Conservation (phyloP, 2,113 vertebrate species). For the Drymodes brunneopygia region DNA sequence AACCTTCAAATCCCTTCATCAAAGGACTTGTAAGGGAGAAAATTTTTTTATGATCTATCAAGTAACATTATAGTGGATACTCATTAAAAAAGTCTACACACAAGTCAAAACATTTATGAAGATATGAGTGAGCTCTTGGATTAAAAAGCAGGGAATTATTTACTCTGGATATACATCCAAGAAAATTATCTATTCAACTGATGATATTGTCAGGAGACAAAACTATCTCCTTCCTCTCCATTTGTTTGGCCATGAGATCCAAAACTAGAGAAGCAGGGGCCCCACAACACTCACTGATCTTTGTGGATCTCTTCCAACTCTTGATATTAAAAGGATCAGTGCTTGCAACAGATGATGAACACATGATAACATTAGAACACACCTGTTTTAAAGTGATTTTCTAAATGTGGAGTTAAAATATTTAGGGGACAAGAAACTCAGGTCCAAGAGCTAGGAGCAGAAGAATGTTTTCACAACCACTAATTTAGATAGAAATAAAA, state of each 20-base stretch:
- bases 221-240: background rate
- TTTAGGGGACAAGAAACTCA: background rate
- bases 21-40: background rate
- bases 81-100: background rate
- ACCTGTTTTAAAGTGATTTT: background rate
- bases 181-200: background rate
- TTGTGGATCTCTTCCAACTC: background rate
- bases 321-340: background rate
- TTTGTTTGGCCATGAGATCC: background rate
- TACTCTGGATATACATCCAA: background rate
- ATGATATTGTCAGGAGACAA: background rate
- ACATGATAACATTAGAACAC: background rate
- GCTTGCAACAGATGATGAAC: background rate
- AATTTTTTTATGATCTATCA: background rate
- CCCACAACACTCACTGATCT: background rate
- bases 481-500: background rate
- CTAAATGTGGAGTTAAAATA: background rate
- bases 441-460: background rate
- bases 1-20: background rate
- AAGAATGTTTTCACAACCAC: background rate
- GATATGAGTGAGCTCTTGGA: background rate
- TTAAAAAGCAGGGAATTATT: background rate
- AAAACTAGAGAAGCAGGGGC: background rate
- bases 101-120: background rate
- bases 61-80: background rate